phyloP scores from a whole-genome alignment of 2,113 vertebrate species.

The Porphyrio hochstetteri region DNA sequence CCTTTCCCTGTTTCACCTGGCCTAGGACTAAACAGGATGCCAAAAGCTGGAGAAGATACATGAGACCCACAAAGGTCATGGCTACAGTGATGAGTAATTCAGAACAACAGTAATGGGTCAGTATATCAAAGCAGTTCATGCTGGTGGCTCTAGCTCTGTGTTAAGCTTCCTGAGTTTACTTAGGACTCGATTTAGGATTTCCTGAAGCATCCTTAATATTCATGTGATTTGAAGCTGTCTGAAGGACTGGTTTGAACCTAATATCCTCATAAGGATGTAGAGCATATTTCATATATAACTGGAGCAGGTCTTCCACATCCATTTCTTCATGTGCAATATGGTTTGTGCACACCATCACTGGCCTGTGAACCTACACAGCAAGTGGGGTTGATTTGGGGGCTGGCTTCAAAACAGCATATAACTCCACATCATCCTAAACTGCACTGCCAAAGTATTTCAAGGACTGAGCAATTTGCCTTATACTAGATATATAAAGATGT shows the following conservation, averaged over 20 bases:
- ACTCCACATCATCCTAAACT: not conserved
- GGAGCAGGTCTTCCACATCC: not conserved
- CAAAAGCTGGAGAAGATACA: not conserved
- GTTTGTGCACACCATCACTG: not conserved
- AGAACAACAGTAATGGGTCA: not conserved
- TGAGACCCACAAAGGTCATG: not conserved
- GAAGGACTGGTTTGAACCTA: not conserved
- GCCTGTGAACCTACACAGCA: not conserved
- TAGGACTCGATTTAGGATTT: not conserved
- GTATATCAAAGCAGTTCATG: not conserved
- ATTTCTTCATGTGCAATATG: not conserved
- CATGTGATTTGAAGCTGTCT: not conserved
- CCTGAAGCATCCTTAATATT: not conserved
- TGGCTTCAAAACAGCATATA: not conserved
- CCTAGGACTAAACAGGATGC: not conserved
- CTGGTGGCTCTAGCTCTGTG: not conserved
- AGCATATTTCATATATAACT: not conserved
- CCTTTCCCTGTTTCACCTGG: not conserved
- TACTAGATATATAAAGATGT: not conserved
- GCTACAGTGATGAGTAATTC: not conserved
- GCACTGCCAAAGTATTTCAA: not conserved
- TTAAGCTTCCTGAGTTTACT: not conserved
- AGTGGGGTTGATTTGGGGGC: rapidly evolving
- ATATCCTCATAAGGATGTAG: not conserved
- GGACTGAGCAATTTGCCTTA: not conserved